Base-by-base conservation (phyloP, 2,888 invertebrate genomes). In the Pterostichus niger region DNA sequence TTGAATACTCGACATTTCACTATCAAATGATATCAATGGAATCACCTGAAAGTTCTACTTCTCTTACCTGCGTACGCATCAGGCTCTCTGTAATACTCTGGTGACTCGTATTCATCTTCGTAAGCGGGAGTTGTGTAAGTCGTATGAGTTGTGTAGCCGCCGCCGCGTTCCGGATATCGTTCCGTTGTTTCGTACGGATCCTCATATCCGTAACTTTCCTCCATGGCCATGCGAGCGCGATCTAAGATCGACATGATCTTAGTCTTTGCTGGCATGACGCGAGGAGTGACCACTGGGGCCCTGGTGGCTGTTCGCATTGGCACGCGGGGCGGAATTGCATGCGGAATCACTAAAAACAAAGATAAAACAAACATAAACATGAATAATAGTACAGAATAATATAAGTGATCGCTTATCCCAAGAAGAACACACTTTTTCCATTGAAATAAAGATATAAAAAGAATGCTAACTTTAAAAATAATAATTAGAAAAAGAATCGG, bases 161-260 rank as follows among this genome's bases (percentile, higher is more conserved):
- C 88, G 84, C 64, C 76, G 46, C 71, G 44, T 64, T 83, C 83
- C 7, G 68, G 54, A 52, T 88, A 88, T 7, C 87, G 84, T n/a
- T 88, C 86, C 10, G 86, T 79, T 0, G 87, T 85, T 75, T 88
- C 88, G 83, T 89, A 89, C 0, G 87, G 86, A 61, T 89, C 89
- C 31, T 89, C 93, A 86, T 91, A 95, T 87, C 93, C 92, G 84
- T 95, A 95, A 79, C 93, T 94, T 85, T 95, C 93, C 88, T 96
- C 96, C 95, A 96, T 96, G 40, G 96, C 96, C 31, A 93, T 93
- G 80, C 96, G 92, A 0, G 96, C 96, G 81, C 96, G 93, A 89
- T 96, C 96, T 86, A 96, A 91, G 87, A 96, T 96, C 85, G 96
- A 96, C 91, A 96, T 93, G 84, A 96, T 96, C 91, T 96, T 96